Conservation (phyloP, 2,113 vertebrate species). For the Sceloporus undulatus region DNA sequence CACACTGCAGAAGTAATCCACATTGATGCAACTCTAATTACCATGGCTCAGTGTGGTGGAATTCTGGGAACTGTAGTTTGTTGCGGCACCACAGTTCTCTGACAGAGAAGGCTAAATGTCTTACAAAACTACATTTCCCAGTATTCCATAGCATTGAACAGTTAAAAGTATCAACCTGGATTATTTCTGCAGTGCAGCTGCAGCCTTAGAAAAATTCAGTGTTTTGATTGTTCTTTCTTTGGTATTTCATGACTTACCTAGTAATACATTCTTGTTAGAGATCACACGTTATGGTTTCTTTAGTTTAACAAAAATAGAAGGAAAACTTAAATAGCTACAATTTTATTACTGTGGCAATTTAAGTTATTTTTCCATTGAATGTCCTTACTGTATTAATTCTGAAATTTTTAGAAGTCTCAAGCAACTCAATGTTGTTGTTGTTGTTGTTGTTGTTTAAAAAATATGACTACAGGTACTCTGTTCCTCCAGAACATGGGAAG, state of each 20-base stretch:
- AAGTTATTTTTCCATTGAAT: background rate
- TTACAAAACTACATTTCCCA: too few relatives aligned
- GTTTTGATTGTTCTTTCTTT: background rate
- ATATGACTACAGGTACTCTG: constrained; percentile 86
- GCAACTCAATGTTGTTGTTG: background rate
- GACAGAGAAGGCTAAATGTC: too few relatives aligned
- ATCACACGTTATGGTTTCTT: background rate
- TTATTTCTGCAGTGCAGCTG: too few relatives aligned
- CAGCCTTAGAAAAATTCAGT: too few relatives aligned
- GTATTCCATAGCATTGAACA: too few relatives aligned
- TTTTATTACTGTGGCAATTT: background rate
- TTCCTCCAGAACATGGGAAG: constrained; percentile 96
- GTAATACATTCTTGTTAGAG: background rate
- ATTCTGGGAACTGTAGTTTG: too few relatives aligned
- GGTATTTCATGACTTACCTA: background rate
- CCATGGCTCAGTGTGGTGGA: too few relatives aligned
- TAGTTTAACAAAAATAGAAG: background rate
- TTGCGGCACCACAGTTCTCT: too few relatives aligned
- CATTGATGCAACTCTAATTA: too few relatives aligned
- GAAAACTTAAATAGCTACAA: background rate
- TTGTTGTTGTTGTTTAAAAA: background rate
- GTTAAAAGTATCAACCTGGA: too few relatives aligned
- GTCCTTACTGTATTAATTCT: background rate
- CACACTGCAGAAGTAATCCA: too few relatives aligned
- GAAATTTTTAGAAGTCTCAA: background rate